These are phyloP conservation scores for Andrena trimmerana DNA, from an alignment of 2,888 invertebrate species.

Conservation along the genomic window DNA sequence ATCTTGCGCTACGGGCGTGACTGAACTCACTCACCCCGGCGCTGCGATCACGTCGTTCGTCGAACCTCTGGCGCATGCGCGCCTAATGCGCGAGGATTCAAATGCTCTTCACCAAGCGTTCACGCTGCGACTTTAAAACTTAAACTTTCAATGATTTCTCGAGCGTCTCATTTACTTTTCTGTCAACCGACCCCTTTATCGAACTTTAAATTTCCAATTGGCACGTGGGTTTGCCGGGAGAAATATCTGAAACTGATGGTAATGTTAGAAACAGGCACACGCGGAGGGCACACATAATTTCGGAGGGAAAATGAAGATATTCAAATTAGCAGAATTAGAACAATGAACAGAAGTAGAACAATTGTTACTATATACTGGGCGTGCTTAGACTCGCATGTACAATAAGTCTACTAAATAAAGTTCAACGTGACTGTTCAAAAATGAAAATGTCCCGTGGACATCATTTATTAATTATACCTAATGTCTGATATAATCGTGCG, in stretches of 20 bases:
- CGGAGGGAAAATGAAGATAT: background rate
- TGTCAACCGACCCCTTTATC: no score
- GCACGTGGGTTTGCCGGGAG: background rate
- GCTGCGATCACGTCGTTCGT: conserved; percentile 39
- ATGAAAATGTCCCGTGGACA: conserved; percentile 82
- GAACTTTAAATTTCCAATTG: background rate
- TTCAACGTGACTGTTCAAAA: conserved; percentile 73
- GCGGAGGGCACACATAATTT: background rate
- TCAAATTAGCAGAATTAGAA: background rate
- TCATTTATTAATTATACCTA: conserved; percentile 81
- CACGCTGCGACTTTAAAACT: background rate
- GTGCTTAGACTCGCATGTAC: background rate
- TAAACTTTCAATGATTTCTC: background rate
- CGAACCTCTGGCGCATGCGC: conserved; percentile 34
- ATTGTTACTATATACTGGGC: background rate
- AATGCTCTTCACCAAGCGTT: background rate
- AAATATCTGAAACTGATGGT: background rate
- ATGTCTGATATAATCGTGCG: conserved; percentile 82
- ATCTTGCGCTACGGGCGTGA: conserved; percentile 18
- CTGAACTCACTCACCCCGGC: conserved; percentile 20
- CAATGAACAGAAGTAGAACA: no score
- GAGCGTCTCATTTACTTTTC: background rate
- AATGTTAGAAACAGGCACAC: background rate
- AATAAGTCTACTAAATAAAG: conserved; percentile 59
- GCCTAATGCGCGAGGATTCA: background rate